Conservation (phyloP, 2,888 invertebrate species). For the Caradrina clavipalpis region DNA sequence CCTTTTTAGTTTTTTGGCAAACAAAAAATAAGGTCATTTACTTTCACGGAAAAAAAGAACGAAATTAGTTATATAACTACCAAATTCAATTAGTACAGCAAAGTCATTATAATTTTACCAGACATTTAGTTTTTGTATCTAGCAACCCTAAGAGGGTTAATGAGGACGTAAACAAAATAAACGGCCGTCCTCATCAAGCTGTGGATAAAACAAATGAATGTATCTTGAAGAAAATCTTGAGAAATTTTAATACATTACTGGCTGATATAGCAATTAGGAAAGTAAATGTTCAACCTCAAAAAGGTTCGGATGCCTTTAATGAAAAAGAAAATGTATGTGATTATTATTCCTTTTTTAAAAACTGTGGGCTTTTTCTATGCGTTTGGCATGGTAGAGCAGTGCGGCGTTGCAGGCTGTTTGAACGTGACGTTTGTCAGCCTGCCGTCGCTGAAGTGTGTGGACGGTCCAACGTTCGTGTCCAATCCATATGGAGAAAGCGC, state of each 20-base stretch:
- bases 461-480: no score
- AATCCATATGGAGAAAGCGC: no score
- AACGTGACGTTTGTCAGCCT: no score
- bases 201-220: conserved; percentile 47
- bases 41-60: not conserved
- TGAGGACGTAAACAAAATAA: conserved; percentile 64
- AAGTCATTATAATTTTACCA: conserved; percentile 16
- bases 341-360: conserved; percentile 19
- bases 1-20: no score
- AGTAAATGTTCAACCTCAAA: not conserved
- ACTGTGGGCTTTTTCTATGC: not conserved
- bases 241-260: conserved; percentile 21
- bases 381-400: no score
- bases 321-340: conserved; percentile 18
- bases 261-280: conserved; percentile 17
- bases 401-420: no score
- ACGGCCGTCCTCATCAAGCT: conserved; percentile 49
- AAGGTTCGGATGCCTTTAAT: not conserved
- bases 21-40: not conserved
- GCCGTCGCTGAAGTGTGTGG: no score
- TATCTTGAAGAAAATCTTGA: conserved; percentile 17
- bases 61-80: not conserved
- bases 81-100: conserved; percentile 31
- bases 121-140: conserved; percentile 19
- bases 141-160: conserved; percentile 44